Evolutionary conservation across 2,797 vertebrate genomes (phyloP), one percentile per base, ranked within the genome.

Genomic region (Lepilemur ruficaudatus): DNA sequence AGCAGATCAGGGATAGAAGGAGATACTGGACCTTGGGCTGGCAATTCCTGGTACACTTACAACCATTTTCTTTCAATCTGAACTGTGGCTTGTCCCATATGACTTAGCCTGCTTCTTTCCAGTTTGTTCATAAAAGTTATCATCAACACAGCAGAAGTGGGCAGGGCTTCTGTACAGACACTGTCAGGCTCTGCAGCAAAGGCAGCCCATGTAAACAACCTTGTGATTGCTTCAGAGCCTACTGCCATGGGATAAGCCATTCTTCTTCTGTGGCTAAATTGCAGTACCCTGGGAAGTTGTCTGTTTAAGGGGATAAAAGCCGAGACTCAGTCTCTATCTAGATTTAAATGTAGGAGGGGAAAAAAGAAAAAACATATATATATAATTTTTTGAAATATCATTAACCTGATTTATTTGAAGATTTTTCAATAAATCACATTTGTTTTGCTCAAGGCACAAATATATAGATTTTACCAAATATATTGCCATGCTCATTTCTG

Each of bases 141-240:
- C 9, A 1, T 57, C 95, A 96, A 67, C 88, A 15, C 5, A 84
- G 0, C 72, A 75, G 84, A 95, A 80, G 83, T 95, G 55, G 32
- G 35, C 28, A 97, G 95, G 70, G 82, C 96, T 98, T 96, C 97
- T 96, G 15, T 41, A 93, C 73, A 93, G 89, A 23, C 89, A 78
- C 48, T 3, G 1, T 61, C 69, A 69, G 95, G 87, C 97, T 98
- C 93, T 98, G 98, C 98, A 98, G 98, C 98, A 98, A 97, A 98
- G 94, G 30, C 95, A 87, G 18, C 38, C 86, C 97, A 75, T n/a
- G 98, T 98, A 98, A 98, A 99, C 98, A 98, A 97, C 98, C 97
- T 88, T 67, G 89, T 91, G 95, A 32, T 23, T 63, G 63, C 88
- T 79, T 67, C 75, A 32, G 69, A 83, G 17, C 52, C 32, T 7